Conservation (phyloP, 2,888 invertebrate genomes). For the Colletes collaris region DNA sequence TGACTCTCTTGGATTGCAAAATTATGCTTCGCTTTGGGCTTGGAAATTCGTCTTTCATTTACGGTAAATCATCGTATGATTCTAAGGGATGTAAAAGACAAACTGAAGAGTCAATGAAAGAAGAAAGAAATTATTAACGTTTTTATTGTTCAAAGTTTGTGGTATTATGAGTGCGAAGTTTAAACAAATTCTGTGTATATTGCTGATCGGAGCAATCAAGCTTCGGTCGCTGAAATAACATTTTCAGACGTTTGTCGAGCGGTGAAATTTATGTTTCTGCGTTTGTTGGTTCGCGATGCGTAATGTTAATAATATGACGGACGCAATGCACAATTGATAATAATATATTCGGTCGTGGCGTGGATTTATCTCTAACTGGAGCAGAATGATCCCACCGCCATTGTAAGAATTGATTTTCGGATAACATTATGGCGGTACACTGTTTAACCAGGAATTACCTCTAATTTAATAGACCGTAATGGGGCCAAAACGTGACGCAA, state of each 20-base stretch:
- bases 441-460: conserved; percentile 61
- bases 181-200: not conserved
- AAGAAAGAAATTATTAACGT: too few relatives aligned
- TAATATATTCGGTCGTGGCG: not conserved
- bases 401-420: conserved; percentile 54
- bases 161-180: too few relatives aligned
- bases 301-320: not conserved
- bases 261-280: not conserved
- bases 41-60: conserved; percentile 29
- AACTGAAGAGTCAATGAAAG: too few relatives aligned
- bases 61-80: not conserved
- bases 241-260: too few relatives aligned
- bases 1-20: conserved; percentile 28
- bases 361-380: conserved; percentile 5
- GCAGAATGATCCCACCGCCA: conserved; percentile 9
- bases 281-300: not conserved
- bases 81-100: not conserved
- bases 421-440: conserved; percentile 47
- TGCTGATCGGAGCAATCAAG: not conserved
- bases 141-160: too few relatives aligned
- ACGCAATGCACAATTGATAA: not conserved
- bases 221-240: too few relatives aligned
- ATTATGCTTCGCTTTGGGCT: conserved; percentile 10
- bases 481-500: conserved; percentile 62
- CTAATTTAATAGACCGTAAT: conserved; percentile 64